Base-by-base conservation (phyloP, 2,113 vertebrate genomes). In the Myotis davidii region DNA sequence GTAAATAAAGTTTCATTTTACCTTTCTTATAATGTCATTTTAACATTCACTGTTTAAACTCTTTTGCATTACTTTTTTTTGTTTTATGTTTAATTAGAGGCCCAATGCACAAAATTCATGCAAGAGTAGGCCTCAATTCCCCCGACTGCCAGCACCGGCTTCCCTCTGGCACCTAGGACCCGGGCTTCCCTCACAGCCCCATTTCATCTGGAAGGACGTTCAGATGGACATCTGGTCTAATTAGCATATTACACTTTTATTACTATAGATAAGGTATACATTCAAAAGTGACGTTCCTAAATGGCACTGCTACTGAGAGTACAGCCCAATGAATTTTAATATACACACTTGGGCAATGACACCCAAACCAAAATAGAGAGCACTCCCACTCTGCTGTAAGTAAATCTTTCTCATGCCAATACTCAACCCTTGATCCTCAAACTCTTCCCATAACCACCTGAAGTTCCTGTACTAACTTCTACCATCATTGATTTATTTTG, bases 1-100 rank as follows among this genome's bases (percentile, higher is more conserved):
- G 88, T 20, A 69, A 69, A 95, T 87, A 37, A 85, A 84, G 78
- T 70, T 16, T 64, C 23, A 18, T 45, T 94, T 95, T 70, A 18
- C 17, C 32, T 89, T 86, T 54, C 18, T 45, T 95, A 56, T 45
- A 79, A 88, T 39, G 59, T 4, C 37, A 48, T n/a, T 45, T 90
- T 82, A 90, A 59, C 42, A 65, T n/a, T 32, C 39, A 65, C 6
- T 23, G 88, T 87, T 88, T 54, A 92, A 74, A 72, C 17, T 81
- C 9, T 12, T 88, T 65, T 34, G 50, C 9, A 52, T 69, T 37
- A 8, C 27, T 74, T 79, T 89, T 52, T 42, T 56, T 67, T 61
- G 45, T 16, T 27, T 59, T 76, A n/a, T 82, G 34, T 27, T 96
- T 78, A 73, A 32, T 50, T 50, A 50, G 50, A 50, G 50, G 50